Percentiles rank a stretch among this genome's conserved stretches.
Conservation (phyloP, 2,797 vertebrate species). For the Nannoperca australis region DNA sequence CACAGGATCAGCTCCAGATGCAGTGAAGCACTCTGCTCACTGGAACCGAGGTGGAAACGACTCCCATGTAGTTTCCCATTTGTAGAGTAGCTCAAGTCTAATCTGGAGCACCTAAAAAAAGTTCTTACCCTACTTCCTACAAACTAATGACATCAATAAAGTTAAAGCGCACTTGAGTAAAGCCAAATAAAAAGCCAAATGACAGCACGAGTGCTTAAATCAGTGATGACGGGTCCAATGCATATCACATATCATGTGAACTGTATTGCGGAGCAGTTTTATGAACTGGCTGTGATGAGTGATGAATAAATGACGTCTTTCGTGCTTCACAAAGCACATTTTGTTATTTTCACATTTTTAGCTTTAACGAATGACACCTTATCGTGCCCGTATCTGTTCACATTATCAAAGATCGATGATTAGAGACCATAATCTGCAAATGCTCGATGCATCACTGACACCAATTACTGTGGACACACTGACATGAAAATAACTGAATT, state of each 20-base stretch:
- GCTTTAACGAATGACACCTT: slow-evolving; percentile 31
- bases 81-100: slow-evolving; percentile 58
- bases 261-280: slow-evolving; percentile 29
- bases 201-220: slow-evolving; percentile 48
- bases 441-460: slow-evolving; percentile 37
- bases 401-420: slow-evolving; percentile 35
- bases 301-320: slow-evolving; percentile 41
- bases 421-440: slow-evolving; percentile 46
- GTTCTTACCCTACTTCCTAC: slow-evolving; percentile 54
- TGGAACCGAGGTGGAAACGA: slow-evolving; percentile 39
- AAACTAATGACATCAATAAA: slow-evolving; percentile 73
- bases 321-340: slow-evolving; percentile 50
- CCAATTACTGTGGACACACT: slow-evolving; percentile 12
- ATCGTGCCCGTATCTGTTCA: slow-evolving; percentile 45
- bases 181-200: slow-evolving; percentile 66
- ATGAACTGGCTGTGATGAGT: slow-evolving; percentile 39
- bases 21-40: slow-evolving; percentile 32
- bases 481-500: slow-evolving; percentile 40
- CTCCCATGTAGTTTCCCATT: slow-evolving; percentile 41
- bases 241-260: slow-evolving; percentile 50
- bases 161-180: slow-evolving; percentile 73
- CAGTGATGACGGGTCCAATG: slow-evolving; percentile 35
- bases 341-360: slow-evolving; percentile 58
- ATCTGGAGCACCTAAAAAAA: slow-evolving; percentile 67
- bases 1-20: slow-evolving; percentile 32